Percentiles rank a stretch among this genome's conserved stretches.
These are phyloP conservation scores for Horisme vitalbata DNA, from an alignment of 2,888 invertebrate species.

Conservation along the genomic window DNA sequence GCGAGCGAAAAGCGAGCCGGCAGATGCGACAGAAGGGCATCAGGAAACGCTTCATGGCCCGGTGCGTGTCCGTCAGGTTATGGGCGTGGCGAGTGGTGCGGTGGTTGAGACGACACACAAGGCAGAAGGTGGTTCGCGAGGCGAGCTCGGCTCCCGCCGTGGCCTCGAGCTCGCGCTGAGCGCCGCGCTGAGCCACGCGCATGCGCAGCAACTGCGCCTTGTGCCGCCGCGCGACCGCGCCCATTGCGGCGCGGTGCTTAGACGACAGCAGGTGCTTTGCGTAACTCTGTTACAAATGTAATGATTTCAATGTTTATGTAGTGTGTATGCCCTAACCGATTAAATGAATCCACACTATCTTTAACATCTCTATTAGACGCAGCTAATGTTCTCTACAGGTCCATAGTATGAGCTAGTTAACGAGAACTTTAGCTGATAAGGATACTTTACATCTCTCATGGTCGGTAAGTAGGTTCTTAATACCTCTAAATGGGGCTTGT, in stretches of 20 bases:
- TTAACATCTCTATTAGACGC: too few relatives aligned
- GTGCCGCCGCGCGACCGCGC: slow-evolving; percentile 88
- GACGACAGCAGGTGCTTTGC: slow-evolving; percentile 88
- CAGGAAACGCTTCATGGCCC: slow-evolving; percentile 92
- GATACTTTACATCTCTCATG: too few relatives aligned
- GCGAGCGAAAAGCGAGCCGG: slow-evolving; percentile 89
- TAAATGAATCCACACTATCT: too few relatives aligned
- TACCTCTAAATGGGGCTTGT: too few relatives aligned
- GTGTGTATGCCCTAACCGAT: too few relatives aligned
- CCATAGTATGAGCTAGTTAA: too few relatives aligned
- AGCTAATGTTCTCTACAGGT: too few relatives aligned
- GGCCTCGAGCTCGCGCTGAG: slow-evolving; percentile 90
- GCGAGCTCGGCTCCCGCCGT: slow-evolving; percentile 84
- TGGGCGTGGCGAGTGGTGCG: slow-evolving; percentile 90
- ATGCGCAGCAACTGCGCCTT: slow-evolving; percentile 89
- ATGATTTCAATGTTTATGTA: too few relatives aligned
- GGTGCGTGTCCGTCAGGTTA: slow-evolving; percentile 90
- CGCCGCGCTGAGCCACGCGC: slow-evolving; percentile 90
- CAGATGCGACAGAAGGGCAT: slow-evolving; percentile 92
- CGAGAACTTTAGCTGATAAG: too few relatives aligned
- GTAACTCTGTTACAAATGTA: slow-evolving; percentile 82
- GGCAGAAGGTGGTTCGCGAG: slow-evolving; percentile 86
- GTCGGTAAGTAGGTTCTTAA: too few relatives aligned
- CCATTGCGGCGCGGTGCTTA: slow-evolving; percentile 88
- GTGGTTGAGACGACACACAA: slow-evolving; percentile 89